Conservation (phyloP, 2,797 vertebrate genomes). For the Hydrolagus colliei region DNA sequence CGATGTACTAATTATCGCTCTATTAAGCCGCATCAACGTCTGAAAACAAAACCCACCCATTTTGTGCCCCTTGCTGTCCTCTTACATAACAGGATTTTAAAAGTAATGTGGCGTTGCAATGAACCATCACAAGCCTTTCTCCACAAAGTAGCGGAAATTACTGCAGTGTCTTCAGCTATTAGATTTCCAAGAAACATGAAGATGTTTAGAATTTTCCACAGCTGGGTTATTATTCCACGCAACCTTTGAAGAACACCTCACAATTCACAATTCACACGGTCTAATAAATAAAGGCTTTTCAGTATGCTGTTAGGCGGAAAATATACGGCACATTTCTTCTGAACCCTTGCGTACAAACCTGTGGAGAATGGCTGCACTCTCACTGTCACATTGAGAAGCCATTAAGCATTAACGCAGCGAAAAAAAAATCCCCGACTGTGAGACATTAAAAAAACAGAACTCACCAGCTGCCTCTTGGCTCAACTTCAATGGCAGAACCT, state of each 20-base stretch:
- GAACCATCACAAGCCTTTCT: not conserved
- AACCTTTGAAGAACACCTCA: not conserved
- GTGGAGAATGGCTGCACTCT: not conserved
- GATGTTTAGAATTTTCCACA: not conserved
- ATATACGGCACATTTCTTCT: not conserved
- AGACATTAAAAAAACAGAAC: constrained; percentile 34
- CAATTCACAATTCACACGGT: not conserved
- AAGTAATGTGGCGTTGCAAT: not conserved
- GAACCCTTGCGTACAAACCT: not conserved
- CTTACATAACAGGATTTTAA: not conserved
- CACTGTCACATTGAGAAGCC: not conserved
- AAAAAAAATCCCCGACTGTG: not conserved
- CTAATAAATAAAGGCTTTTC: not conserved
- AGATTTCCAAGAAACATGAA: not conserved
- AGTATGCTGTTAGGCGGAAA: not conserved
- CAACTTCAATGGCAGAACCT: constrained; percentile 48
- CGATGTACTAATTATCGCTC: not conserved
- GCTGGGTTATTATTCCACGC: not conserved
- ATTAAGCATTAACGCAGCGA: not conserved
- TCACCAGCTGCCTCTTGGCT: constrained; percentile 58
- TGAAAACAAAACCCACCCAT: not conserved
- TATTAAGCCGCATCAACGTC: not conserved
- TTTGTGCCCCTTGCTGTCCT: not conserved
- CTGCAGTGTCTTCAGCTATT: not conserved
- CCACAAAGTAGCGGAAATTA: not conserved